These are phyloP conservation scores for Aphrophora alni DNA, from an alignment of 2,888 invertebrate species.

Conservation along the genomic window DNA sequence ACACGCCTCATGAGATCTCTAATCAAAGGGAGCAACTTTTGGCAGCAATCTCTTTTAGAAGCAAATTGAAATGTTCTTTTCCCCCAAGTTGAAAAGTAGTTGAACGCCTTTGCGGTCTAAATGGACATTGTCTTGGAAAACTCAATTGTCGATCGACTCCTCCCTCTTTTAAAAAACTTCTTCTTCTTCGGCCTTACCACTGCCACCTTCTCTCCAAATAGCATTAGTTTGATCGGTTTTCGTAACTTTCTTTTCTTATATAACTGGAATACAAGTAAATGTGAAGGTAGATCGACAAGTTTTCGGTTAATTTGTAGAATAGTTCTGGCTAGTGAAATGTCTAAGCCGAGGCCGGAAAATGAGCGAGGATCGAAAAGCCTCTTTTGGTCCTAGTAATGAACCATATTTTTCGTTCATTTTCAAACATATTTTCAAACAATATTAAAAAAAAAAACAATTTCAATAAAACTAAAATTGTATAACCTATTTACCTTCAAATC, in stretches of 20 bases:
- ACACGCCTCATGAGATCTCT: background rate
- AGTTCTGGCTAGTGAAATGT: too few relatives aligned
- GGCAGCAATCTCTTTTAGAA: background rate
- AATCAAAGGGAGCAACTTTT: background rate
- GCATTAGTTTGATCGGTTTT: background rate
- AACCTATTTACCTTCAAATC: too few relatives aligned
- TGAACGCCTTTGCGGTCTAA: background rate
- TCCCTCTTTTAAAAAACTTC: background rate
- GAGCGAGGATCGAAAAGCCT: too few relatives aligned
- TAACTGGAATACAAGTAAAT: background rate
- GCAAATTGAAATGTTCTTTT: background rate
- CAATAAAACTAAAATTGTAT: too few relatives aligned
- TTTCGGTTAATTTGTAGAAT: background rate
- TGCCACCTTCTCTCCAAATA: too few relatives aligned
- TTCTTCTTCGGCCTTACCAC: background rate
- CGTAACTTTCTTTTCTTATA: background rate
- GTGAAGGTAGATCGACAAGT: background rate
- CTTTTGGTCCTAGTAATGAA: too few relatives aligned
- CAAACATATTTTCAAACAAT: too few relatives aligned
- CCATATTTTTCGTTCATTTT: too few relatives aligned
- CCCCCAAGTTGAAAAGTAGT: background rate
- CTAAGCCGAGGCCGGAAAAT: too few relatives aligned
- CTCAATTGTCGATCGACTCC: background rate
- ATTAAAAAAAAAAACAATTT: too few relatives aligned
- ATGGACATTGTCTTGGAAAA: background rate